Evolutionary conservation across 2,888 invertebrate genomes (phyloP).

Genomic region (Latheticus oryzae): DNA sequence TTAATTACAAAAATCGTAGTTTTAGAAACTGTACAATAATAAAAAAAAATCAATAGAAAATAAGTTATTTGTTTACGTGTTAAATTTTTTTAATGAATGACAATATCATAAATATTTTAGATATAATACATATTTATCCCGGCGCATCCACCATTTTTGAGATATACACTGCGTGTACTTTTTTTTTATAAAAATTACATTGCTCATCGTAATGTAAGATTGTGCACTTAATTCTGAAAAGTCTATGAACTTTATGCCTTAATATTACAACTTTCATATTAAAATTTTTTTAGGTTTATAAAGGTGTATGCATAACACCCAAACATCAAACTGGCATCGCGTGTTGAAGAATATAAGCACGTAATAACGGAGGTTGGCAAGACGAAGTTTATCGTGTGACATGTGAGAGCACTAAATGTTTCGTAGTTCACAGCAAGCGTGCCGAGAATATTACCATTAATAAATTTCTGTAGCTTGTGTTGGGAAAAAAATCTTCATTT

Average conservation of each 20-base stretch:
- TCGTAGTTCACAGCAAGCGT: conserved; percentile 14
- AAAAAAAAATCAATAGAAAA: not conserved
- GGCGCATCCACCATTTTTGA: conserved; percentile 2
- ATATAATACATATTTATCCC: not conserved
- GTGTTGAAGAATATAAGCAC: conserved; percentile 8
- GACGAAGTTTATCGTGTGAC: conserved; percentile 14
- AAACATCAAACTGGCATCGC: conserved; percentile 15
- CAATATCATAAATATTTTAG: not conserved
- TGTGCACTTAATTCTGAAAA: too few relatives aligned
- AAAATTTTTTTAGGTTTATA: too few relatives aligned
- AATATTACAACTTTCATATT: too few relatives aligned
- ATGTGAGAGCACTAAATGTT: conserved; percentile 31
- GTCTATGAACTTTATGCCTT: too few relatives aligned
- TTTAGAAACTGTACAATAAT: not conserved
- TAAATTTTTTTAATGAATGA: not conserved
- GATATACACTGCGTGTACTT: too few relatives aligned
- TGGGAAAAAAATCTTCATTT: not conserved
- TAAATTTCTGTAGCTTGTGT: not conserved
- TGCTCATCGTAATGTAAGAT: too few relatives aligned
- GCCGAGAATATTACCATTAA: conserved; percentile 16
- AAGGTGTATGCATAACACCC: conserved; percentile 16
- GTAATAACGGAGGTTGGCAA: not conserved
- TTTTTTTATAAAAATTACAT: too few relatives aligned
- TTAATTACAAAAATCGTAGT: not conserved
- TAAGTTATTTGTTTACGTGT: not conserved